Percentiles rank a stretch among this genome's conserved stretches.
phyloP scores from a whole-genome alignment of 2,888 invertebrate genomes.

The Germaria angustata region DNA sequence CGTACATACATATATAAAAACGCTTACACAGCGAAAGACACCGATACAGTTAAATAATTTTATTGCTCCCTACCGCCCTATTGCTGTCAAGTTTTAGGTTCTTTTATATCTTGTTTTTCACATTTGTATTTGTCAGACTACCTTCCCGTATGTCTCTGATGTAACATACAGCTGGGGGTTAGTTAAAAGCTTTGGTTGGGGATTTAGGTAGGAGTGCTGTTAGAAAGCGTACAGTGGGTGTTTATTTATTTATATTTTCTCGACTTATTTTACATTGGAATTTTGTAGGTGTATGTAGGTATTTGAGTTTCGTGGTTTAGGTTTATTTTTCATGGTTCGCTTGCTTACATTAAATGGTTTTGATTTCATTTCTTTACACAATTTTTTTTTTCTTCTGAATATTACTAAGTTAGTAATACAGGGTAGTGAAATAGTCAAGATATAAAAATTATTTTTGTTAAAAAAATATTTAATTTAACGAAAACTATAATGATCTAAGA shows the following conservation, averaged over 20 bases:
- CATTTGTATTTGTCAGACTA: conserved; percentile 54
- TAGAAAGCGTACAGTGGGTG: neutral
- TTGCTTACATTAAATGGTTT: neutral
- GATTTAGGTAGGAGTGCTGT: neutral
- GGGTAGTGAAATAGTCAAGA: too few relatives aligned
- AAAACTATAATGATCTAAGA: too few relatives aligned
- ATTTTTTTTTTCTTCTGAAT: too few relatives aligned
- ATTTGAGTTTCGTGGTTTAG: conserved; percentile 3
- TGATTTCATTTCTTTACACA: neutral
- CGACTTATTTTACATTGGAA: neutral
- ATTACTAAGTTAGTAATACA: too few relatives aligned
- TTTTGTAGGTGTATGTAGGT: neutral
- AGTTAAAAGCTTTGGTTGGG: neutral
- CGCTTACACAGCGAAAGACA: conserved; percentile 10
- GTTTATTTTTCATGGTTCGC: conserved; percentile 1
- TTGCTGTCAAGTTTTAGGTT: conserved; percentile 67
- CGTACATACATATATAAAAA: too few relatives aligned
- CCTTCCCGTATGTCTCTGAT: conserved; percentile 10
- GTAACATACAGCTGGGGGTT: neutral
- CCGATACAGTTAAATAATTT: conserved; percentile 63
- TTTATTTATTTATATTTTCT: conserved; percentile 2
- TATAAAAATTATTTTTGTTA: too few relatives aligned
- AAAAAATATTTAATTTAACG: too few relatives aligned
- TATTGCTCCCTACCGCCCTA: conserved; percentile 75
- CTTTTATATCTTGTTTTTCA: conserved; percentile 54